Base-by-base conservation (phyloP, 2,797 vertebrate species). In the Takifugu ocellatus region DNA sequence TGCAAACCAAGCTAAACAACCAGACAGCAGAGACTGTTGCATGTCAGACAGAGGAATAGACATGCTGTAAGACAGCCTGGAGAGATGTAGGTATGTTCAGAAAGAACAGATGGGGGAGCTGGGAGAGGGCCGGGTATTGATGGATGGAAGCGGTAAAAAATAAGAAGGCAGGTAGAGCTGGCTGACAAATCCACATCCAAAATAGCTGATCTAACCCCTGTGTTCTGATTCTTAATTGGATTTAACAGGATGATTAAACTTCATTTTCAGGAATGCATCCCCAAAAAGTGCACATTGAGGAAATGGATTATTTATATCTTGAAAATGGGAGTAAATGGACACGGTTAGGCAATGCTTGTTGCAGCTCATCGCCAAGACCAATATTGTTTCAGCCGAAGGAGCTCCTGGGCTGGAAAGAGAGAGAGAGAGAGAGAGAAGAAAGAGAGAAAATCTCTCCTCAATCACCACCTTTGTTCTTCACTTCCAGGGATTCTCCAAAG, bases 371-470 rank as follows among this genome's bases (percentile, higher is more conserved):
- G 75, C 85, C 88, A 88, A 88, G 44, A 85, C 65, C 81, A 88
- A 88, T 87, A 86, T 85, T 85, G 81, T 84, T 84, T 72, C 75
- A 85, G 75, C 69, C 70, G 63, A 85, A 45, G 59, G 68, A 86
- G 82, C 82, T 87, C 83, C 85, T 36, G 74, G 70, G 66, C 72
- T 82, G 79, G 78, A 87, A 81, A 76, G 54, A 51, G 51, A 56
- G 73, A 29, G 51, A 21, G 21, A 21, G 21, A 21, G 21, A 21
- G 59, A 52, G 50, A 49, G 45, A 36, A 60, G 55, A 51, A 45
- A 51, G 44, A 49, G 36, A 46, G 66, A 56, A 61, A 69, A 68
- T 75, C 66, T 71, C 61, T 77, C 56, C 64, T 79, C 77, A 72
- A 81, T 84, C 80, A 81, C 60, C 72, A 72, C 71, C 66, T 66